Evolutionary conservation across 1,140 invertebrate genomes (phyloP).

Genomic region (Ptiloglossa arizonensis): DNA sequence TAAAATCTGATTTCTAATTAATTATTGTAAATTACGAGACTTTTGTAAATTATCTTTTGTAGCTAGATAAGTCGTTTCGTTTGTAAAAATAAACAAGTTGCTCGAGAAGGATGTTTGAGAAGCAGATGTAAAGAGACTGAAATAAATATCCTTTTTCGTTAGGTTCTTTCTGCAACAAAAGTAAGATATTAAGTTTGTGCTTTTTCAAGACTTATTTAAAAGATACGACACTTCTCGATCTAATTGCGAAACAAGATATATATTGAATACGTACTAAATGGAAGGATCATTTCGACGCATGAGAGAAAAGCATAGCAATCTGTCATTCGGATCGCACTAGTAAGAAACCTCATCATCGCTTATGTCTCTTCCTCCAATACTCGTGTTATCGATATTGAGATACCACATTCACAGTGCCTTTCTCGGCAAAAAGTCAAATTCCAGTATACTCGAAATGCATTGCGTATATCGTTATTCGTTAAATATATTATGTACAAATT

Average conservation of each 20-base stretch:
- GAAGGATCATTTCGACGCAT: slow-evolving; percentile 44
- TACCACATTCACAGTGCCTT: slow-evolving; percentile 18
- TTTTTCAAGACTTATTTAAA: slow-evolving; percentile 31
- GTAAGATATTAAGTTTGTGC: background rate
- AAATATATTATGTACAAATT: background rate
- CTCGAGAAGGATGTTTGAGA: background rate
- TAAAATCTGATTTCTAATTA: background rate
- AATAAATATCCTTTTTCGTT: slow-evolving; percentile 22
- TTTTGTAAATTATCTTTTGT: background rate
- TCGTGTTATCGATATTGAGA: slow-evolving; percentile 22
- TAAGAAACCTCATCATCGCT: slow-evolving; percentile 30
- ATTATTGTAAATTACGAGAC: background rate
- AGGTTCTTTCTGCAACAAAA: background rate
- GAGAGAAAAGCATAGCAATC: slow-evolving; percentile 51
- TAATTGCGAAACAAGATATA: slow-evolving; percentile 22
- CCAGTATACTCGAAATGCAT: background rate
- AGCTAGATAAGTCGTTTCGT: background rate
- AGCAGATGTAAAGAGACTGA: background rate
- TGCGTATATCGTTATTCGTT: background rate
- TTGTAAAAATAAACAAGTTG: background rate
- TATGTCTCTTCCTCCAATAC: slow-evolving; percentile 45
- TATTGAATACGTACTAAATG: slow-evolving; percentile 48
- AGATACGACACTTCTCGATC: slow-evolving; percentile 26
- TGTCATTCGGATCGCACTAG: slow-evolving; percentile 29
- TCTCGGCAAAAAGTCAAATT: background rate